Base-by-base conservation (phyloP, 2,888 invertebrate genomes). In the Athetis lepigone region DNA sequence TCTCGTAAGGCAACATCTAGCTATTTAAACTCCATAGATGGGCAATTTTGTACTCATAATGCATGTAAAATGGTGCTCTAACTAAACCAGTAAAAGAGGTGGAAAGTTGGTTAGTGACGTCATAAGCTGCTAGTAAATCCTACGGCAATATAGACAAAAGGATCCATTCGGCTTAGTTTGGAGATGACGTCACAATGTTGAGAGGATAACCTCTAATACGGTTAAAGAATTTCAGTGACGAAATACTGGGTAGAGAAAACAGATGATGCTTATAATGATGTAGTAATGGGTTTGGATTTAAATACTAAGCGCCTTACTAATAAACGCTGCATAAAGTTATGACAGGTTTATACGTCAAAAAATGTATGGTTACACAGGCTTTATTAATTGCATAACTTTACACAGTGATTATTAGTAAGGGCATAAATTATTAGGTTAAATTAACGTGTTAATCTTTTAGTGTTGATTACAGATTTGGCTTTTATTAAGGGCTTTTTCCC, bases 81-180 rank as follows among this genome's bases (percentile, higher is more conserved):
- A 66, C 69, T 79, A 52, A 63, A 46, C 42, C 36, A 51, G 50
- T 21, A 51, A 58, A 69, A 42, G 50, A 54, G 43, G 25, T 54
- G 43, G 60, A 63, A 68, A 61, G 46, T 71, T 68, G 4, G 43
- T 36, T 11, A n/a, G 46, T 69, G 64, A 64, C 62, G 66, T 66
- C 62, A 72, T 54, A 25, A 39, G 42, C 21, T 59, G 27, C 7
- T n/a, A 42, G 27, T 56, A 52, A 56, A 59, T 73, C 66, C 57
- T 70, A 27, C 11, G 45, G 46, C 54, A 55, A 47, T 59, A 49
- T 54, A 74, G 62, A 61, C 49, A 64, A 70, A 63, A 40, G 47
- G 42, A 64, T 77, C 54, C 11, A 50, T 60, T 77, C 33, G 33
- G 59, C 33, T 62, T 60, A 59, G 57, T 62, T 66, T 40, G n/a